Conservation (phyloP, 2,888 invertebrate genomes). For the Campopleginae sp. region DNA sequence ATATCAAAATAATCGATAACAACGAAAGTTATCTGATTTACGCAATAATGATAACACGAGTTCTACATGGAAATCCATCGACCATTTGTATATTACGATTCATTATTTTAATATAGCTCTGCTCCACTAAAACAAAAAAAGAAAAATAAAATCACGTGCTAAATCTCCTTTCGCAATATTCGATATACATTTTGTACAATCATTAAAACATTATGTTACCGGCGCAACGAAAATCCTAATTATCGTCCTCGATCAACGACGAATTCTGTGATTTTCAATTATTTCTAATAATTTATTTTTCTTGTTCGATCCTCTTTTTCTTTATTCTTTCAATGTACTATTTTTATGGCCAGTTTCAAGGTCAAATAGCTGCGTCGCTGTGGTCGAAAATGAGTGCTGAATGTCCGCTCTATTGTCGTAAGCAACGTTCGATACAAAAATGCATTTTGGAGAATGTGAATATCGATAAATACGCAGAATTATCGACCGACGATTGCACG, state of each 20-base stretch:
- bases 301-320: not conserved
- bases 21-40: conserved; percentile 42
- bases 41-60: conserved; percentile 39
- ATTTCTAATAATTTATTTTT: not conserved
- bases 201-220: conserved; percentile 56
- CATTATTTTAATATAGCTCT: conserved; percentile 54
- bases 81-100: conserved; percentile 50
- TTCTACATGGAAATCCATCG: conserved; percentile 58
- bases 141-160: conserved; percentile 18
- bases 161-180: conserved; percentile 46
- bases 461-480: too few species aligned
- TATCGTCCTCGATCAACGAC: conserved; percentile 9
- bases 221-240: conserved; percentile 57
- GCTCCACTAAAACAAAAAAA: conserved; percentile 46
- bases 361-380: not conserved
- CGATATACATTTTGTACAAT: conserved; percentile 66
- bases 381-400: too few species aligned
- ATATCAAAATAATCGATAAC: conserved; percentile 60
- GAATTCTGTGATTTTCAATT: not conserved
- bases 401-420: too few species aligned
- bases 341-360: not conserved
- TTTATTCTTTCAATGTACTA: not conserved
- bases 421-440: too few species aligned
- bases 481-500: too few species aligned
- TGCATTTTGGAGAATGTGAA: too few species aligned